Conservation (phyloP, 2,113 vertebrate genomes). For the Geococcyx californianus region DNA sequence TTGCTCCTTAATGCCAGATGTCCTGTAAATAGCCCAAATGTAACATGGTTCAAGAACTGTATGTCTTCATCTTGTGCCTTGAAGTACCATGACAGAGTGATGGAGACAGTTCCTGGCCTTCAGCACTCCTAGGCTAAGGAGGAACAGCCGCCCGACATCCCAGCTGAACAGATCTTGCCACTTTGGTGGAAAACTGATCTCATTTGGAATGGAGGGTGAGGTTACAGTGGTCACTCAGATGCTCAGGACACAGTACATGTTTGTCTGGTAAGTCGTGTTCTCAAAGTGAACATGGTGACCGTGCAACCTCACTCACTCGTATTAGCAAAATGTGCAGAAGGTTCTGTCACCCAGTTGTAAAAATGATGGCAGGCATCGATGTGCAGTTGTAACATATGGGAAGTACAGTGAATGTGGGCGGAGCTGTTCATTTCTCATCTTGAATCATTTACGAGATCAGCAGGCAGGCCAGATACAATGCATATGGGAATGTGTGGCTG, state of each 20-base stretch:
- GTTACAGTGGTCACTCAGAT: neutral
- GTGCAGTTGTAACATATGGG: constrained; percentile 73
- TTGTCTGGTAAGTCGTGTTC: neutral
- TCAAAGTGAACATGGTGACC: neutral
- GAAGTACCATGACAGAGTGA: neutral
- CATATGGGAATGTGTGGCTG: constrained; percentile 73
- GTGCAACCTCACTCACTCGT: constrained; percentile 12
- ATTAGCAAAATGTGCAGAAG: constrained; percentile 69
- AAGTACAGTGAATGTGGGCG: constrained; percentile 71
- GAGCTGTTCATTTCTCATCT: constrained; percentile 73
- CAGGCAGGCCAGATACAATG: constrained; percentile 72
- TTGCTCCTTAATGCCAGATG: neutral
- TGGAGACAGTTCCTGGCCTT: neutral
- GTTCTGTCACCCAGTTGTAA: constrained; percentile 73
- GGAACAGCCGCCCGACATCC: neutral
- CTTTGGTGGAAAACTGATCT: neutral
- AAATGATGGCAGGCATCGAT: constrained; percentile 69
- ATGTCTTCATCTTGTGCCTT: neutral
- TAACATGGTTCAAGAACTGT: neutral
- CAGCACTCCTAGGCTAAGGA: neutral
- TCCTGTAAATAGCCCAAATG: neutral
- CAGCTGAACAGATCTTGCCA: neutral
- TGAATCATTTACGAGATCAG: constrained; percentile 72
- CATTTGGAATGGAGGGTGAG: neutral
- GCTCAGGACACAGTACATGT: neutral